Base-by-base conservation (phyloP, 2,797 vertebrate genomes). In the Phataginus tetradactyla region DNA sequence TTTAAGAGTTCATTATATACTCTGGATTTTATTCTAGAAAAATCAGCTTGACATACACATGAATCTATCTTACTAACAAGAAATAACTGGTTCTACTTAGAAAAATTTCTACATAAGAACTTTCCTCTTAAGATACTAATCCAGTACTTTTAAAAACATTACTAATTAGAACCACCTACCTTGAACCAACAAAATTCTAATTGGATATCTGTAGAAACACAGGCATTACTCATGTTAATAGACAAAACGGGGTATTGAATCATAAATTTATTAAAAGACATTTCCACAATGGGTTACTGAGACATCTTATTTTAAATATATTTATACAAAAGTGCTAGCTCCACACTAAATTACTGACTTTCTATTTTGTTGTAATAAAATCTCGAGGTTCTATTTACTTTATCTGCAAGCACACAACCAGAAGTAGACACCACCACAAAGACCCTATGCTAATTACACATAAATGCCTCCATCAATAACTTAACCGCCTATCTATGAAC, bases 1-100 rank as follows among this genome's bases (percentile, higher is more conserved):
- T 80, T 91, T 94, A 49, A 89, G 61, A 77, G n/a, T 91, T 80
- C 32, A 74, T 66, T 51, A 42, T 79, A 29, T 74, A 59, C 39
- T 57, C 64, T 57, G 11, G 42, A 13, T 90, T 63, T 96, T 87
- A 45, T 18, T 23, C 42, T 39, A 83, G 71, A 49, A 79, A 84
- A 92, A 64, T 63, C 61, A 79, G 27, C 14, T 66, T 51, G 32
- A 75, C n/a, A n/a, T 85, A 77, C 64, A 49, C 39, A 84, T 55
- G 59, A 89, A 63, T 42, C 20, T 72, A 68, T 86, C 29, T 95
- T 39, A 78, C 68, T 88, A 90, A 66, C 80, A 13, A 86, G 51
- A 92, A 89, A 96, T 79, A 95, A 93, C 93, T 90, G 23, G 20
- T 68, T 91, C 21, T 49, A 91, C 59, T 78, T 57, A 6, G 45